Conservation (phyloP, 2,113 vertebrate species). For the Malurus alboscapulatus region DNA sequence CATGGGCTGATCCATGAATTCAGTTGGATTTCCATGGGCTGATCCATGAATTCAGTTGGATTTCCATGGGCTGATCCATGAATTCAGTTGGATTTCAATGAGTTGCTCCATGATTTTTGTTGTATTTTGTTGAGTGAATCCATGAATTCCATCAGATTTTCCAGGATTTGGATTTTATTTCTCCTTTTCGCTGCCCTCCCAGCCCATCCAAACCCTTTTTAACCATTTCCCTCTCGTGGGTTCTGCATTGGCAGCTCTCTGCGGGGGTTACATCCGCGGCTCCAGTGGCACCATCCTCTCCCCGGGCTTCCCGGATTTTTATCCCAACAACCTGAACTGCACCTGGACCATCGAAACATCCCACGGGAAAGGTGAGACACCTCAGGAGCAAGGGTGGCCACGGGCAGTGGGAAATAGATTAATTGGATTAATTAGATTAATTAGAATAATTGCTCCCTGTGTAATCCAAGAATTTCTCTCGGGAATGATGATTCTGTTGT, state of each 20-base stretch:
- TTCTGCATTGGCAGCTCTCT: slow-evolving; percentile 74
- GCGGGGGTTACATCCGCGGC: slow-evolving; percentile 94
- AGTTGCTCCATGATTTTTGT: too few relatives aligned
- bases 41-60: fast-evolving
- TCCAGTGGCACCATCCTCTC: slow-evolving; percentile 93
- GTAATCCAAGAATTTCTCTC: neutral
- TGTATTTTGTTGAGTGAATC: too few relatives aligned
- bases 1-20: too few relatives aligned
- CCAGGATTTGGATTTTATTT: neutral
- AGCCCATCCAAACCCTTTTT: too few relatives aligned
- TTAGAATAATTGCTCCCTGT: neutral
- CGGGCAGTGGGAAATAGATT: too few relatives aligned
- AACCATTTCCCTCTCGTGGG: too few relatives aligned
- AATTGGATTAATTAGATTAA: too few relatives aligned
- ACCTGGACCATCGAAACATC: slow-evolving; percentile 97
- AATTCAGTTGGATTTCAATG: too few relatives aligned
- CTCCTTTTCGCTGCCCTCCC: too few relatives aligned
- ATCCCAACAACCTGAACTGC: slow-evolving; percentile 98
- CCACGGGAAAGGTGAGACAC: slow-evolving; percentile 89
- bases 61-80: neutral
- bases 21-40: too few relatives aligned
- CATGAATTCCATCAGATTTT: neutral
- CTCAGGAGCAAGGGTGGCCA: fast-evolving
- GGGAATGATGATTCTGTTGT: neutral
- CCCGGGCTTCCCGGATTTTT: slow-evolving; percentile 97